Conservation (phyloP, 2,888 invertebrate genomes). For the Thera obeliscata region DNA sequence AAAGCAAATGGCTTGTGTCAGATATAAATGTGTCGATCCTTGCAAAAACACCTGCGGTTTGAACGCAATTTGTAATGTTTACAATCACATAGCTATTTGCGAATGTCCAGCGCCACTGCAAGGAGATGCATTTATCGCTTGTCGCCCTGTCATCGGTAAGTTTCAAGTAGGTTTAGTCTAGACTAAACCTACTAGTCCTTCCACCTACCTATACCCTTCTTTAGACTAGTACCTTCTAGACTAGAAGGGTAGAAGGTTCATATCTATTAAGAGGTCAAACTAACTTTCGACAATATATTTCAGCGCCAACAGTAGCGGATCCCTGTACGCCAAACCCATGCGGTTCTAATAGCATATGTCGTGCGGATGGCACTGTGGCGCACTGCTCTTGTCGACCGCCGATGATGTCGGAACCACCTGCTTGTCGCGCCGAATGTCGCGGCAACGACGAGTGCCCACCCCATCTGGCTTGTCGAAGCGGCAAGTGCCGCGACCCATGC, state of each 20-base stretch:
- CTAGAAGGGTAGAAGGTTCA: too few species aligned
- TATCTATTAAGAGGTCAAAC: neutral
- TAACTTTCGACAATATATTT: conserved; percentile 16
- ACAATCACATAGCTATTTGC: conserved; percentile 91
- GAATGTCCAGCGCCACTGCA: conserved; percentile 88
- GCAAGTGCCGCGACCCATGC: conserved; percentile 89
- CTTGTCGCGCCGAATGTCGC: conserved; percentile 90
- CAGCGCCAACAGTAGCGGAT: conserved; percentile 67
- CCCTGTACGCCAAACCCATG: conserved; percentile 89
- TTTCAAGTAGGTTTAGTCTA: conserved; percentile 11
- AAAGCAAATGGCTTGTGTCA: conserved; percentile 88
- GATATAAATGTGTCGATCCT: conserved; percentile 90
- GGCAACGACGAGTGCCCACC: conserved; percentile 87
- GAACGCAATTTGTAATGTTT: conserved; percentile 89
- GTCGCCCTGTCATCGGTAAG: conserved; percentile 83
- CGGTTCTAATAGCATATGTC: conserved; percentile 88
- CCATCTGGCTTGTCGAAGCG: conserved; percentile 86
- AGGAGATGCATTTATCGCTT: conserved; percentile 91
- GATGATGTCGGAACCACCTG: conserved; percentile 89
- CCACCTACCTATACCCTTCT: too few species aligned
- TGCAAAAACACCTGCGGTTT: conserved; percentile 89
- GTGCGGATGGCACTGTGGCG: conserved; percentile 86
- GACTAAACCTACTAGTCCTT: too few species aligned
- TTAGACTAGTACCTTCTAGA: too few species aligned
- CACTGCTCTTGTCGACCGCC: conserved; percentile 89